phyloP scores from a whole-genome alignment of 2,888 invertebrate genomes.

The Urechis unicinctus region DNA sequence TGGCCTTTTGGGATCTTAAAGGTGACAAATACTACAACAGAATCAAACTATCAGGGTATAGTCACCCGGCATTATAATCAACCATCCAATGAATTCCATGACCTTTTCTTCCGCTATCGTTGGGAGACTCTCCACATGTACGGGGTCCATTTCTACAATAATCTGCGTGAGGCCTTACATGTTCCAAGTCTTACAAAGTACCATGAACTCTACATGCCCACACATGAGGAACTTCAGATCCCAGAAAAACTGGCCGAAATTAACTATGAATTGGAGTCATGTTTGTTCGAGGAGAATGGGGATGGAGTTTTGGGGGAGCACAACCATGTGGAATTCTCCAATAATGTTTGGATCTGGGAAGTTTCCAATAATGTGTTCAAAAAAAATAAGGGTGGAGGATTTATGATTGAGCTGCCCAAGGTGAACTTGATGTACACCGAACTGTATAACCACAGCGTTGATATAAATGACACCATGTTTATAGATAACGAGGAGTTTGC shows the following conservation, averaged over 20 bases:
- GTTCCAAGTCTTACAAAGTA: constrained; percentile 49
- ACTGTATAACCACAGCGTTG: constrained; percentile 65
- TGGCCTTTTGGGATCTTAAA: constrained; percentile 22
- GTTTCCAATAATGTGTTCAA: constrained; percentile 80
- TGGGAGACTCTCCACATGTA: constrained; percentile 36
- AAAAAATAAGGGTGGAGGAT: constrained; percentile 77
- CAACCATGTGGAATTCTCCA: constrained; percentile 85
- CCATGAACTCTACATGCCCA: constrained; percentile 43
- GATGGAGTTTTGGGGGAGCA: constrained; percentile 77
- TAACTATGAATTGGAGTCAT: constrained; percentile 79
- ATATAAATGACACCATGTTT: constrained; percentile 81
- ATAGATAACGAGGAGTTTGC: constrained; percentile 77
- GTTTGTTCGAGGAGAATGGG: constrained; percentile 66
- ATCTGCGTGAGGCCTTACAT: constrained; percentile 39
- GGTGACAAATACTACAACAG: constrained; percentile 17
- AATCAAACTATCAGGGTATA: constrained; percentile 34
- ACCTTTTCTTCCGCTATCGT: constrained; percentile 41
- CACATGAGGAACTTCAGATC: constrained; percentile 39
- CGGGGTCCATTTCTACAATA: constrained; percentile 27
- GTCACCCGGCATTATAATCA: constrained; percentile 48
- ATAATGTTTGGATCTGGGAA: constrained; percentile 93
- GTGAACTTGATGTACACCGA: constrained; percentile 53
- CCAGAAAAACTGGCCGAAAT: constrained; percentile 76
- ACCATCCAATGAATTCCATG: constrained; percentile 43
- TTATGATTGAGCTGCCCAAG: constrained; percentile 82